These are phyloP conservation scores for Saccostrea echinata DNA, from an alignment of 1,140 invertebrate genomes.

Conservation along the genomic window DNA sequence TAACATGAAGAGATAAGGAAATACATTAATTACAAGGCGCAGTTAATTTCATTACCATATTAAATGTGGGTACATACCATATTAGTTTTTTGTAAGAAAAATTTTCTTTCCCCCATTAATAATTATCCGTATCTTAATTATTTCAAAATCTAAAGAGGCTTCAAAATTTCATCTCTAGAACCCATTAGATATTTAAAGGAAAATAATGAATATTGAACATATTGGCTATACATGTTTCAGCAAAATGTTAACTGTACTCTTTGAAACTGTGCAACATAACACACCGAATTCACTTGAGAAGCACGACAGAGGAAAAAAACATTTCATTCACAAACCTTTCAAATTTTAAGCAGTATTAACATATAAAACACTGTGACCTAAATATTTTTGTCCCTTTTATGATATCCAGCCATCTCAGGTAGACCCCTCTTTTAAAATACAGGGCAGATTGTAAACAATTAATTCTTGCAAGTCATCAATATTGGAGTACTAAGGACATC, in stretches of 20 bases:
- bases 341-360: neutral
- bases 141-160: no score
- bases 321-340: neutral
- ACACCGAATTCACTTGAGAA: neutral
- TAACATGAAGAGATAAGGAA: neutral
- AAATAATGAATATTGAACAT: no score
- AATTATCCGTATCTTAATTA: no score
- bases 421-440: neutral
- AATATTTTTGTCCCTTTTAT: neutral
- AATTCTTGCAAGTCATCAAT: constrained; percentile 29
- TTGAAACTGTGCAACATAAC: neutral
- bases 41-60: no score
- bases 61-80: no score
- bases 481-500: neutral
- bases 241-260: neutral
- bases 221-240: neutral
- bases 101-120: no score
- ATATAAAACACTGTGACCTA: neutral
- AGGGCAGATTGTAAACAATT: constrained; percentile 23
- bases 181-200: no score
- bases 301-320: neutral
- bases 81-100: no score
- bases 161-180: no score
- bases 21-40: neutral
- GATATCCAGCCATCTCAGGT: neutral